phyloP scores from a whole-genome alignment of 2,888 invertebrate species.

The Dryobota labecula region DNA sequence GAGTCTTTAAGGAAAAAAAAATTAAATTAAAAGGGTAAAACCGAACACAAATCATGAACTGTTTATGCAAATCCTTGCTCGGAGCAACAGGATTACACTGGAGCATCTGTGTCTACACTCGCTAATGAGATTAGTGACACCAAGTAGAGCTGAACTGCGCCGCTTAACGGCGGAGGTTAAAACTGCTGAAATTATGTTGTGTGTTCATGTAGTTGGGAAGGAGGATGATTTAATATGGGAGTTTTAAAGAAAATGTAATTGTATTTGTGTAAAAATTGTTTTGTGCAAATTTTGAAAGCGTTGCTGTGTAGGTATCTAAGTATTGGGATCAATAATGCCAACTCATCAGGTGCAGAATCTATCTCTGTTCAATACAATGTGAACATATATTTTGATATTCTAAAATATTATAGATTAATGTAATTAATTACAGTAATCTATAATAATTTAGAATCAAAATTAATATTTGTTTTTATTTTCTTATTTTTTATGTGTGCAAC shows the following conservation, averaged over 20 bases:
- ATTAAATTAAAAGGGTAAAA: constrained; percentile 68
- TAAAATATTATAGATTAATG: no score
- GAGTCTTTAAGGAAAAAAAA: constrained; percentile 48
- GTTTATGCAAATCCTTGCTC: constrained; percentile 79
- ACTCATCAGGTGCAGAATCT: not conserved
- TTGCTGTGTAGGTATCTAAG: no score
- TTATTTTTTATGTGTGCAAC: no score
- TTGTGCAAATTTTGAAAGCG: not conserved
- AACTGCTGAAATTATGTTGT: constrained; percentile 63
- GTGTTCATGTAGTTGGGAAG: constrained; percentile 28
- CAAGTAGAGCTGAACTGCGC: constrained; percentile 71
- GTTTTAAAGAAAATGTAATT: not conserved
- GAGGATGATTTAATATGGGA: not conserved
- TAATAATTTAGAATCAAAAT: no score
- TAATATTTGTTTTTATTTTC: no score
- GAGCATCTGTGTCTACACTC: constrained; percentile 83
- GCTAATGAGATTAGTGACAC: constrained; percentile 84
- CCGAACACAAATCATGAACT: constrained; percentile 79
- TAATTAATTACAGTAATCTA: no score
- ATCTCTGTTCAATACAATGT: no score
- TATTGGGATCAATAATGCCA: not conserved
- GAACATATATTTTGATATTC: no score
- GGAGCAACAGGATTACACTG: constrained; percentile 78
- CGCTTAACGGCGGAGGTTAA: constrained; percentile 69
- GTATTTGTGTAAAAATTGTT: not conserved